A percentile compares a stretch with the other conserved stretches of the same genome.
Conservation (phyloP, 2,888 invertebrate genomes). For the Isotomurus palustris region DNA sequence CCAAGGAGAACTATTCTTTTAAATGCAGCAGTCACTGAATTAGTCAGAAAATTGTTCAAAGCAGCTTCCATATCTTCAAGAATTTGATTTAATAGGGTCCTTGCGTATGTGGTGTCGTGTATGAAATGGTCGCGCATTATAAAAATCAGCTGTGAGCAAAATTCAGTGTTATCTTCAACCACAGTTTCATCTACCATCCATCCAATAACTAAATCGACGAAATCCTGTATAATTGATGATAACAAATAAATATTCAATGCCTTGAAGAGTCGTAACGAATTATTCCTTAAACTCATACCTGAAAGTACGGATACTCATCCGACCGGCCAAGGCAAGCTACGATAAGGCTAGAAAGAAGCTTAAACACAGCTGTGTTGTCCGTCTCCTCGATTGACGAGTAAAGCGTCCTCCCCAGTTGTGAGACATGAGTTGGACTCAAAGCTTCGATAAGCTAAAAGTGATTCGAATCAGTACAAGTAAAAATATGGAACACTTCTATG, state of each 20-base stretch:
- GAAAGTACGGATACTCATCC: not conserved
- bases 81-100: conserved; percentile 27
- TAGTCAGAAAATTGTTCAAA: conserved; percentile 16
- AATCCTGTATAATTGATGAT: conserved; percentile 26
- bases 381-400: conserved; percentile 26
- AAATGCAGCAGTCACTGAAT: conserved; percentile 16
- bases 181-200: conserved; percentile 39
- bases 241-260: not conserved
- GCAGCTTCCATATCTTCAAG: conserved; percentile 26
- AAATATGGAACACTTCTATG: too few species aligned
- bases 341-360: conserved; percentile 22
- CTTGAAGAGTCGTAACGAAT: not conserved
- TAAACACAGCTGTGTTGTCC: conserved; percentile 19
- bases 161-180: conserved; percentile 18
- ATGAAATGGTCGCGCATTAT: conserved; percentile 27
- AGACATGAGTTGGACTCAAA: not conserved
- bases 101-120: conserved; percentile 24
- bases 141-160: conserved; percentile 32
- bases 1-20: conserved; percentile 23
- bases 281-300: not conserved
- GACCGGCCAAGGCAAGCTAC: conserved; percentile 15
- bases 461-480: too few species aligned
- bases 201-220: conserved; percentile 43
- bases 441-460: too few species aligned
- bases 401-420: conserved; percentile 5